Percentiles rank a stretch among this genome's conserved stretches.
phyloP scores from a whole-genome alignment of 2,113 vertebrate genomes.

The Garra rufa region DNA sequence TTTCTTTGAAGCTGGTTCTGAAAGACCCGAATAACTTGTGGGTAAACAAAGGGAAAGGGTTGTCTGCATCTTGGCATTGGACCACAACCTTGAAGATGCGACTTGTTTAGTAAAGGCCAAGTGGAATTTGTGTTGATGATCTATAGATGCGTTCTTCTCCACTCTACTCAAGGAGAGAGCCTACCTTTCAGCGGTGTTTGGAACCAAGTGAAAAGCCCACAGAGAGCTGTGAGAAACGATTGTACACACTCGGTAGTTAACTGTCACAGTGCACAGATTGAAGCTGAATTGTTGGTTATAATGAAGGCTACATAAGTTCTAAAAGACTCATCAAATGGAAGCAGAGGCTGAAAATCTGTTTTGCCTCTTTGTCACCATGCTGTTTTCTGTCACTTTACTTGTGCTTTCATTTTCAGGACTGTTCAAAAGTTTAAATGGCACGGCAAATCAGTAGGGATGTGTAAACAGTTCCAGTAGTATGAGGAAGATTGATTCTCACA shows the following conservation, averaged over 20 bases:
- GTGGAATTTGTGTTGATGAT: constrained; percentile 42
- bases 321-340: neutral
- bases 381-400: neutral
- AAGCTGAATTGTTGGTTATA: constrained; percentile 29
- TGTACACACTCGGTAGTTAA: constrained; percentile 45
- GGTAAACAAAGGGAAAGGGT: neutral
- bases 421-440: neutral
- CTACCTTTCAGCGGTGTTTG: constrained; percentile 26
- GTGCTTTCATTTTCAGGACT: neutral
- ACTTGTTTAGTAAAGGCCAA: constrained; percentile 6
- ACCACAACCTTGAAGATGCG: constrained; percentile 24
- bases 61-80: neutral
- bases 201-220: constrained; percentile 11
- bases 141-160: constrained; percentile 24
- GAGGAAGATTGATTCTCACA: neutral
- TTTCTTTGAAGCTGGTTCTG: neutral
- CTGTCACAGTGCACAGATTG: neutral
- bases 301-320: constrained; percentile 7
- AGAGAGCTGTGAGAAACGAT: neutral
- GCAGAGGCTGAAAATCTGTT: neutral
- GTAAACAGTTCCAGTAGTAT: neutral
- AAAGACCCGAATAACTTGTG: constrained; percentile 2
- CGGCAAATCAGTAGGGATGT: neutral
- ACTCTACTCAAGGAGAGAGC: constrained; percentile 42
- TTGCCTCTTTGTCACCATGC: neutral